A percentile compares a stretch with the other conserved stretches of the same genome.
Conservation (phyloP, 2,888 invertebrate genomes). For the Drosophila meridionalis region DNA sequence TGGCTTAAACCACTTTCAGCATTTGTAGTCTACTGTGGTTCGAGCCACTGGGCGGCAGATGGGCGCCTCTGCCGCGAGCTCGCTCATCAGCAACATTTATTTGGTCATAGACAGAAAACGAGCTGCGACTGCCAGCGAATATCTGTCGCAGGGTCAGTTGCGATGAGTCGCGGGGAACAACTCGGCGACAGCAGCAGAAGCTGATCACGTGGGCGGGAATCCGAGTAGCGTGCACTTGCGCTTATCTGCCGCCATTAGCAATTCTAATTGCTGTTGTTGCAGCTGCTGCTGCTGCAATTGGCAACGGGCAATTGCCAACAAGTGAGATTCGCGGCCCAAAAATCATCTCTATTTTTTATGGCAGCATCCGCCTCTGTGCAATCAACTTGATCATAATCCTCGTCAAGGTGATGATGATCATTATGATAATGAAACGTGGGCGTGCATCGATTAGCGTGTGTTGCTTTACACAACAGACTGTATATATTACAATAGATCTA, state of each 20-base stretch:
- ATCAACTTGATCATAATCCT: constrained; percentile 1
- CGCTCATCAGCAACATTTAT: constrained; percentile 48
- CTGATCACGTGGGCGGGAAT: constrained; percentile 50
- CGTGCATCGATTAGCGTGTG: constrained; percentile 76
- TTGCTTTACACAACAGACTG: constrained; percentile 26
- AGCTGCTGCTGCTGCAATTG: constrained; percentile 22
- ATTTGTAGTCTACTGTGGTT: constrained; percentile 26
- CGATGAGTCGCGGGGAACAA: not conserved
- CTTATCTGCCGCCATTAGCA: constrained; percentile 66
- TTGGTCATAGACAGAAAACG: constrained; percentile 70
- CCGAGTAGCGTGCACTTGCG: constrained; percentile 45
- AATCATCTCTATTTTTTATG: constrained; percentile 77
- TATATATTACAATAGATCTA: constrained; percentile 63
- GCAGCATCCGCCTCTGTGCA: constrained; percentile 44
- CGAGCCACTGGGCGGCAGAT: constrained; percentile 72
- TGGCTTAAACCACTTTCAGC: constrained; percentile 71
- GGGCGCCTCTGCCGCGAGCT: constrained; percentile 18
- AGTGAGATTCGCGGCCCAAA: constrained; percentile 69
- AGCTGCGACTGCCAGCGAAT: constrained; percentile 28
- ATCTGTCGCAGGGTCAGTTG: constrained; percentile 35
- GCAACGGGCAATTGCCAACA: constrained; percentile 47
- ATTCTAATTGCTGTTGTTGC: constrained; percentile 67
- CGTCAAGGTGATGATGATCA: constrained; percentile 15
- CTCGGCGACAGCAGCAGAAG: not conserved
- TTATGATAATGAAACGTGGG: constrained; percentile 60